These are phyloP conservation scores for Lasioglossum leucozonium DNA, from an alignment of 2,888 invertebrate species.

Conservation along the genomic window DNA sequence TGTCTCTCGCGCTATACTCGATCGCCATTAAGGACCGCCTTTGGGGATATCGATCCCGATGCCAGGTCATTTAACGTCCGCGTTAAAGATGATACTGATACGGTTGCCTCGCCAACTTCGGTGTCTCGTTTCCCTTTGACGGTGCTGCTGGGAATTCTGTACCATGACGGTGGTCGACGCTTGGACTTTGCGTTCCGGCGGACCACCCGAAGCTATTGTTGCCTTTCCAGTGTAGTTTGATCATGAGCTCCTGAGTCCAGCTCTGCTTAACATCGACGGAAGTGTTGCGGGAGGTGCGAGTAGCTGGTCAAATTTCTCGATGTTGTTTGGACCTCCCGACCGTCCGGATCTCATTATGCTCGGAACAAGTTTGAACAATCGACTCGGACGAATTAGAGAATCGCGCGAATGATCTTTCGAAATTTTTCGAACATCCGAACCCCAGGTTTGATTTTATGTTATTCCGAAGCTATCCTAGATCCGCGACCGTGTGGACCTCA, in stretches of 20 bases:
- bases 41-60: constrained; percentile 34
- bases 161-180: not conserved
- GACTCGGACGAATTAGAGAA: too few species aligned
- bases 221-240: not conserved
- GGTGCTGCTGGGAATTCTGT: constrained; percentile 4
- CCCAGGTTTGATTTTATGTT: too few species aligned
- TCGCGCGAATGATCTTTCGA: not conserved
- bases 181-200: not conserved
- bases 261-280: not conserved
- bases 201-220: not conserved
- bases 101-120: constrained; percentile 6
- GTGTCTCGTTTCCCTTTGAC: not conserved
- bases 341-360: not conserved
- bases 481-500: too few species aligned
- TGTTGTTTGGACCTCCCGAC: not conserved
- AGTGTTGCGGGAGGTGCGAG: not conserved
- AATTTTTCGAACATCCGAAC: not conserved
- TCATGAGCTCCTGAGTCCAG: not conserved
- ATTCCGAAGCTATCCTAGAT: too few species aligned
- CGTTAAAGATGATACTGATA: constrained; percentile 41
- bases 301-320: not conserved
- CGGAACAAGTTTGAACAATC: too few species aligned
- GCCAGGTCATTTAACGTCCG: not conserved
- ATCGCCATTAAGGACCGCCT: not conserved
- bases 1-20: not conserved